Evolutionary conservation across 2,888 invertebrate species (phyloP).

Genomic region (Agrochola circellaris): DNA sequence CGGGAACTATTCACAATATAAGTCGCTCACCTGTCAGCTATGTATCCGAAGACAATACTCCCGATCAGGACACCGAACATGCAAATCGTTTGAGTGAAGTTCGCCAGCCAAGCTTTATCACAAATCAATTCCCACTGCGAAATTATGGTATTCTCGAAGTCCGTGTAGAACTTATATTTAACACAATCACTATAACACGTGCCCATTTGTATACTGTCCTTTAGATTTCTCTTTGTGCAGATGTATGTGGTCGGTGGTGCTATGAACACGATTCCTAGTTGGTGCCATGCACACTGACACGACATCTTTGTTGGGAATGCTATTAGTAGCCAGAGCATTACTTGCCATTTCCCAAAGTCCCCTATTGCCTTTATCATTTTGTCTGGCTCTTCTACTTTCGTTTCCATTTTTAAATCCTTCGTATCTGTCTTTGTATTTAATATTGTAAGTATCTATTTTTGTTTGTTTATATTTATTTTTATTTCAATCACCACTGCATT

Average conservation of each 20-base stretch:
- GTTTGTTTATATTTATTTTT: conserved; percentile 5
- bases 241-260: conserved; percentile 91
- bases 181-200: conserved; percentile 89
- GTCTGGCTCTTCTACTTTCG: conserved; percentile 61
- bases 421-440: conserved; percentile 23
- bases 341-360: conserved; percentile 92
- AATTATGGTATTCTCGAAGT: conserved; percentile 92
- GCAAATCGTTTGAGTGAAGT: conserved; percentile 92
- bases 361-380: conserved; percentile 72
- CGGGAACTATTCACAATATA: not conserved
- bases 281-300: conserved; percentile 93
- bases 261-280: conserved; percentile 92
- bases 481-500: conserved; percentile 10
- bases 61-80: conserved; percentile 93
- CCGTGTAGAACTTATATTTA: conserved; percentile 89
- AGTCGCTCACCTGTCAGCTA: conserved; percentile 92
- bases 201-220: conserved; percentile 75
- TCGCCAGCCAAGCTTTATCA: conserved; percentile 90
- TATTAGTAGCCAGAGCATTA: conserved; percentile 89
- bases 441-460: conserved; percentile 30
- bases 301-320: conserved; percentile 92
- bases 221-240: conserved; percentile 80
- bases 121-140: conserved; percentile 94
- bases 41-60: conserved; percentile 92
- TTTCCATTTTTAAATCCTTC: conserved; percentile 25